Percentiles rank a stretch among this genome's conserved stretches.
These are phyloP conservation scores for Amyelois transitella DNA, from an alignment of 1,140 invertebrate genomes.

Conservation along the genomic window DNA sequence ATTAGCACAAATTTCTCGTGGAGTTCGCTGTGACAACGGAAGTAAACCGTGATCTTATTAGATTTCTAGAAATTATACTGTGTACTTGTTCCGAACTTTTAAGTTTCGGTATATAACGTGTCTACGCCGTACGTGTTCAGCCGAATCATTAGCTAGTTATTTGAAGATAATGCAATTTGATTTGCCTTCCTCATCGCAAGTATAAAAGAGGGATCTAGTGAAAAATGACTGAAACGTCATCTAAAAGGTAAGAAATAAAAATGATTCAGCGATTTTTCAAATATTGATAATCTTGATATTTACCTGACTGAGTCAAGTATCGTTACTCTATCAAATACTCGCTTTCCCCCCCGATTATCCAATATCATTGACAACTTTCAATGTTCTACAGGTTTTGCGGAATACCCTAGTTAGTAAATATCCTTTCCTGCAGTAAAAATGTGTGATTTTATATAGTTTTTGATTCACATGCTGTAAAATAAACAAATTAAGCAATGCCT, in stretches of 20 bases:
- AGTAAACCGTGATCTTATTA: no score
- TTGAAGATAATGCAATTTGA: conserved; percentile 43
- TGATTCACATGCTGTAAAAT: not conserved
- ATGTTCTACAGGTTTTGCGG: not conserved
- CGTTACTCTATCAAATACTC: not conserved
- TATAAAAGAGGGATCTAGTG: conserved; percentile 31
- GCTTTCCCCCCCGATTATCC: not conserved
- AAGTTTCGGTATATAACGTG: not conserved
- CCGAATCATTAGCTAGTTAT: not conserved
- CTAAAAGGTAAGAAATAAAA: conserved; percentile 53
- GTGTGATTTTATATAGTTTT: not conserved
- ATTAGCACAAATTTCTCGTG: no score
- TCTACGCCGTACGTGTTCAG: not conserved
- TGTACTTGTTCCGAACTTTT: no score
- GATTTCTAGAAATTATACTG: no score
- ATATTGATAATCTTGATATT: conserved; percentile 6
- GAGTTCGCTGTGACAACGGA: no score
- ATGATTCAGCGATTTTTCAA: not conserved
- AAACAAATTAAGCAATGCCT: not conserved
- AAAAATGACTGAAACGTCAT: conserved; percentile 68
- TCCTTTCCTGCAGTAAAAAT: not conserved
- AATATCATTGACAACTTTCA: not conserved
- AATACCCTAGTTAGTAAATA: not conserved
- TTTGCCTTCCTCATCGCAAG: conserved; percentile 29
- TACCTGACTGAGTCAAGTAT: conserved; percentile 16